phyloP scores from a whole-genome alignment of 2,113 vertebrate genomes.

The Pollachius pollachius region DNA sequence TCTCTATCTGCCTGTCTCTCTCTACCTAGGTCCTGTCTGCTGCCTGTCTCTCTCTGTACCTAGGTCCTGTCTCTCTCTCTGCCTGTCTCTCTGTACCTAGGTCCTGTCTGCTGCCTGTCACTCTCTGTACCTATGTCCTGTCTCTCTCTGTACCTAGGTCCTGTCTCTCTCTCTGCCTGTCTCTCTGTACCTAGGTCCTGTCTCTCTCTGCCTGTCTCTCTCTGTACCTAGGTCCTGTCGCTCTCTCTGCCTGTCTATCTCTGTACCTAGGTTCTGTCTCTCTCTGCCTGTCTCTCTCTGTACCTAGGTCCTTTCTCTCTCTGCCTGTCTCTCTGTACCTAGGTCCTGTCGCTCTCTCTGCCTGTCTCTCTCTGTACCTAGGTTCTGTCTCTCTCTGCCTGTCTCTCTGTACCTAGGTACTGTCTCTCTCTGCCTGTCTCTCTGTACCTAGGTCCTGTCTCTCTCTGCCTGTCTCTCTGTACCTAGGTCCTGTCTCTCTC shows the following conservation, averaged over 20 bases:
- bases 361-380: too few species aligned
- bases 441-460: too few species aligned
- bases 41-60: too few species aligned
- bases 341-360: constrained; percentile 77
- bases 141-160: too few species aligned
- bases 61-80: not conserved
- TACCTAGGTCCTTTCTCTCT: not conserved
- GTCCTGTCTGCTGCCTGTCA: too few species aligned
- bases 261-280: constrained; percentile 85
- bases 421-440: constrained; percentile 52
- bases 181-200: constrained; percentile 85
- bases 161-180: not conserved
- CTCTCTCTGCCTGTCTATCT: not conserved
- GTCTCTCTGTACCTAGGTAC: constrained; percentile 80
- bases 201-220: too few species aligned
- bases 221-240: too few species aligned
- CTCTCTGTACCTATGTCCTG: constrained; percentile 85
- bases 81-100: not conserved
- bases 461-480: too few species aligned
- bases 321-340: constrained; percentile 62
- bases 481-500: too few species aligned
- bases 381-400: not conserved
- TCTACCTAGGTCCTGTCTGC: not conserved
- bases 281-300: not conserved
- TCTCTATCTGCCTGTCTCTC: not conserved